Evolutionary conservation across 2,888 invertebrate species (phyloP), one percentile per base, ranked within the genome.

Genomic region (Blastobasis lacticolella): DNA sequence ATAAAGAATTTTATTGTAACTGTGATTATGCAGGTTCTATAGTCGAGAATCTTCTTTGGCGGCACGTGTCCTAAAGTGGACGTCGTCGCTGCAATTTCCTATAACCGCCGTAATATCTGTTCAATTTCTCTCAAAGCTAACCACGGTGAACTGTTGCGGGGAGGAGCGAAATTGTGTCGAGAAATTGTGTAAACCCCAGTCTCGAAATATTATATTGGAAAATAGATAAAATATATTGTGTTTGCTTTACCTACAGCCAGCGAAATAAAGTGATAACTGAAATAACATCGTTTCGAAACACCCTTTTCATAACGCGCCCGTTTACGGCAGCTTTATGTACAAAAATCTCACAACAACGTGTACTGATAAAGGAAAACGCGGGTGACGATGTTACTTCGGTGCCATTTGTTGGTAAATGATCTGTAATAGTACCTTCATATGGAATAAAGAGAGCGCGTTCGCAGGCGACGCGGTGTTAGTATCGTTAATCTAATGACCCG

Each of bases 401-500:
- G 63, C 67, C 85, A 84, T 85, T 84, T 75, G 73, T 60, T 73
- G 64, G 73, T 68, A 79, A 85, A 86, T 86, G 84, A 73, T 64
- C 72, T 78, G 84, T 76, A 72, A 73, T 77, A 81, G 67, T 73
- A 74, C 69, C 71, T 73, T 75, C 73, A 70, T 75, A 72, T 77
- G 75, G 67, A 69, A 74, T 67, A 66, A 72, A 71, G 73, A 68
- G 64, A 64, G 66, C 59, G 66, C 70, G 69, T 71, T 66, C 68
- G 67, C 63, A 69, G 70, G 71, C 69, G 62, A 57, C 62, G 55
- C 71, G 69, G 70, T 73, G 75, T 64, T 66, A 64, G 64, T 62
- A 64, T 69, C 69, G 67, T 71, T 63, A 68, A 65, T 59, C 67
- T 73, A 82, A 82, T 78, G 81, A 69, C 54, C 66, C 71, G 78